These are phyloP conservation scores for Malurus alboscapulatus DNA, from an alignment of 2,113 vertebrate species.

Conservation along the genomic window DNA sequence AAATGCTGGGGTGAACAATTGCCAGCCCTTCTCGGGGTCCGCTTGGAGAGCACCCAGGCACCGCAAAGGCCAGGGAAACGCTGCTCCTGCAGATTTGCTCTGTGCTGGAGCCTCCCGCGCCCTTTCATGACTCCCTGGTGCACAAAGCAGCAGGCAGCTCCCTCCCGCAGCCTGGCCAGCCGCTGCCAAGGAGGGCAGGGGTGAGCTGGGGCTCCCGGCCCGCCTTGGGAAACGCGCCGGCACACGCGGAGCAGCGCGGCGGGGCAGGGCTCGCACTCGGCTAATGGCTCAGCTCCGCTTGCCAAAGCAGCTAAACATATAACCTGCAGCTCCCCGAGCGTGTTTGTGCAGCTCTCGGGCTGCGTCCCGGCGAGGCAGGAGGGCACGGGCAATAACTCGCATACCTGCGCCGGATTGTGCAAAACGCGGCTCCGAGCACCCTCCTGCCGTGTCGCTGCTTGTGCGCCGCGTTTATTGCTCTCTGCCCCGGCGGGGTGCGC, in stretches of 20 bases:
- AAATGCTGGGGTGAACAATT: background rate
- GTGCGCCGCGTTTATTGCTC: background rate
- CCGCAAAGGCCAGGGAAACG: background rate
- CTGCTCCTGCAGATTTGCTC: fast-evolving
- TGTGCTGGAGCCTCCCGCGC: fast-evolving
- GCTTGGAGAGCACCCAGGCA: background rate
- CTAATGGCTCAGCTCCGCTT: background rate
- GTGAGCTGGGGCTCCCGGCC: background rate
- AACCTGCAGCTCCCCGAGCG: constrained; percentile 40
- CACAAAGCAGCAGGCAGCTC: background rate
- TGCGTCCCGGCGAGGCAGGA: background rate
- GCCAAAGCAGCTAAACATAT: constrained; percentile 47
- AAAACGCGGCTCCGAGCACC: constrained; percentile 34
- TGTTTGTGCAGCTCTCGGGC: constrained; percentile 54
- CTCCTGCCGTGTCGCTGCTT: constrained; percentile 48
- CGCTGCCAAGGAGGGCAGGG: background rate
- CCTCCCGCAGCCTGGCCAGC: background rate
- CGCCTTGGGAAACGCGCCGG: fast-evolving
- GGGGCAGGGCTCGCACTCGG: background rate
- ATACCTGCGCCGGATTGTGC: constrained; percentile 50
- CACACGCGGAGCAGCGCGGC: background rate
- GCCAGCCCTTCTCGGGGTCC: background rate
- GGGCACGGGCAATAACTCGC: constrained; percentile 48
- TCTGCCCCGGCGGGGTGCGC: background rate
- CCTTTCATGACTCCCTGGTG: background rate